Evolutionary conservation across 2,797 vertebrate genomes (phyloP).

Genomic region (Eulemur coronatus): DNA sequence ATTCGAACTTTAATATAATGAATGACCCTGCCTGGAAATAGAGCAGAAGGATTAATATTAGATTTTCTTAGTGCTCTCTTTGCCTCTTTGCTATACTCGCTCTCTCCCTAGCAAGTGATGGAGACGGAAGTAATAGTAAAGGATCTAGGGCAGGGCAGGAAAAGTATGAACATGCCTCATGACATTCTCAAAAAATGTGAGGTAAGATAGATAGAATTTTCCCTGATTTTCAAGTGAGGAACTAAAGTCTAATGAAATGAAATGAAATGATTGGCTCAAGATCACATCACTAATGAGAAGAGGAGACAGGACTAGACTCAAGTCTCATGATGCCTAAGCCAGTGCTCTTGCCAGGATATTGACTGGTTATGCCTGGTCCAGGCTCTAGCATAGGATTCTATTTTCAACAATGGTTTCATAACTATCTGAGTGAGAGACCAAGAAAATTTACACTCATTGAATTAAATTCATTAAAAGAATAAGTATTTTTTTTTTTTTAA

Average conservation of each 20-base stretch:
- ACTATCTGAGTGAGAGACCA: not conserved
- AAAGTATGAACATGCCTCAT: not conserved
- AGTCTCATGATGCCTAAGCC: not conserved
- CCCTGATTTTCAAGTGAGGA: not conserved
- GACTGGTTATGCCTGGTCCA: not conserved
- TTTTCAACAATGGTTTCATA: not conserved
- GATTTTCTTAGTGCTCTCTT: not conserved
- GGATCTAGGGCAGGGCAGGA: not conserved
- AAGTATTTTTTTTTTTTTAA: not conserved
- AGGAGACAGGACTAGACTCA: not conserved
- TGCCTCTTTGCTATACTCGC: not conserved
- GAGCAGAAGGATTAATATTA: not conserved
- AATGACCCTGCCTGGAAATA: not conserved
- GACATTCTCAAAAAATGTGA: not conserved
- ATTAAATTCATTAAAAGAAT: not conserved
- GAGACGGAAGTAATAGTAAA: not conserved
- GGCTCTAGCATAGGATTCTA: not conserved
- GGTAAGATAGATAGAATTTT: not conserved
- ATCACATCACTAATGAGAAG: not conserved
- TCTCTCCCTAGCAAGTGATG: not conserved
- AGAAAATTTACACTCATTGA: not conserved
- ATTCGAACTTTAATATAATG: not conserved
- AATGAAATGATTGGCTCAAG: not conserved
- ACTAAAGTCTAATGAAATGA: not conserved
- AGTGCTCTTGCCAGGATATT: not conserved